phyloP scores from a whole-genome alignment of 2,888 invertebrate species.

The Altica lythri region DNA sequence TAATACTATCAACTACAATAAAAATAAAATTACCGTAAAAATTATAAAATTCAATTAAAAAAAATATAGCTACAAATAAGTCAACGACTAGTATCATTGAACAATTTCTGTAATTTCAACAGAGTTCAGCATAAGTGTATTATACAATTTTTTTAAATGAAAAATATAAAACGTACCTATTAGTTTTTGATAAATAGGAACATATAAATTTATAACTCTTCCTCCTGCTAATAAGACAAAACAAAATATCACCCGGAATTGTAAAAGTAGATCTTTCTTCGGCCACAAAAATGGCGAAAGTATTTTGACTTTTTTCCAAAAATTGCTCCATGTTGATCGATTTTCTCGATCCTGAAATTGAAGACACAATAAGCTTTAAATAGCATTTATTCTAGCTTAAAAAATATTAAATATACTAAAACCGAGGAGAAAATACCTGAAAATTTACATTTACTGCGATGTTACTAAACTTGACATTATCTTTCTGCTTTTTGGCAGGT shows the following conservation, averaged over 20 bases:
- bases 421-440: slow-evolving; percentile 39
- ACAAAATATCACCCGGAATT: slow-evolving; percentile 82
- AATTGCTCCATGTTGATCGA: slow-evolving; percentile 78
- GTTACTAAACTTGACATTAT: slow-evolving; percentile 45
- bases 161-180: slow-evolving; percentile 70
- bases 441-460: slow-evolving; percentile 48
- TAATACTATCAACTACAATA: slow-evolving; percentile 78
- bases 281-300: slow-evolving; percentile 96
- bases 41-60: no score
- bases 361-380: no score
- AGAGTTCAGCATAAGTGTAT: no score
- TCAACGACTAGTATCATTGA: no score
- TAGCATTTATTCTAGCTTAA: no score
- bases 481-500: slow-evolving; percentile 30
- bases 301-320: slow-evolving; percentile 76
- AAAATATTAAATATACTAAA: no score
- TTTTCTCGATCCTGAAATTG: slow-evolving; percentile 59
- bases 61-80: no score
- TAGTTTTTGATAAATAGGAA: slow-evolving; percentile 90
- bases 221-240: slow-evolving; percentile 76
- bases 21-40: background rate
- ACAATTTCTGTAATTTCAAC: no score
- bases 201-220: slow-evolving; percentile 85
- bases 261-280: slow-evolving; percentile 74
- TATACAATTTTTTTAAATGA: no score